Evolutionary conservation across 2,888 invertebrate species (phyloP).

Genomic region (Lypha dubia): DNA sequence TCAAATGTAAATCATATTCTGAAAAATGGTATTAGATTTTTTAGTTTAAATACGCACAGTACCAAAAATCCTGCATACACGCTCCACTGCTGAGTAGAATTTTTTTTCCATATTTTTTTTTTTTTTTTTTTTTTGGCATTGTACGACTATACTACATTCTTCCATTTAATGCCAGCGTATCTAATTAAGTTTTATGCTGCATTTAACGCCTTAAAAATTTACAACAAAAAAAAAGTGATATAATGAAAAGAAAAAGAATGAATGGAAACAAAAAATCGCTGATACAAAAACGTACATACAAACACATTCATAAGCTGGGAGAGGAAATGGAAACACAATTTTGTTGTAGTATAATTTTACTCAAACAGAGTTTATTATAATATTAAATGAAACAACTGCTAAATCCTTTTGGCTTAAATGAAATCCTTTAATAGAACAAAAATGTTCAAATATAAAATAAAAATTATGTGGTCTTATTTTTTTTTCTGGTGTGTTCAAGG

Average conservation of each 20-base stretch:
- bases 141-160: constrained; percentile 52
- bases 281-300: constrained; percentile 5
- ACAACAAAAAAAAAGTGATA: constrained; percentile 46
- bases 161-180: constrained; percentile 68
- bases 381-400: constrained; percentile 38
- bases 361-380: constrained; percentile 54
- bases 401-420: constrained; percentile 57
- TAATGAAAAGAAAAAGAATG: constrained; percentile 29
- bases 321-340: constrained; percentile 43
- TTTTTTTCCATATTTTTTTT: background rate
- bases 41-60: background rate
- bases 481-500: constrained; percentile 10
- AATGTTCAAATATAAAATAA: constrained; percentile 47
- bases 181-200: constrained; percentile 72
- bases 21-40: too few species aligned
- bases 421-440: constrained; percentile 29
- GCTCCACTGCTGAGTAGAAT: constrained; percentile 44
- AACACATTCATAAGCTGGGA: background rate
- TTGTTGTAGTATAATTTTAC: constrained; percentile 40
- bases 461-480: constrained; percentile 20
- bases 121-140: constrained; percentile 42
- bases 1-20: too few species aligned
- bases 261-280: constrained; percentile 11
- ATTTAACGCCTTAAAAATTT: constrained; percentile 69
- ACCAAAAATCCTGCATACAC: background rate